phyloP scores from a whole-genome alignment of 2,888 invertebrate species.

The Yponomeuta cagnagella region DNA sequence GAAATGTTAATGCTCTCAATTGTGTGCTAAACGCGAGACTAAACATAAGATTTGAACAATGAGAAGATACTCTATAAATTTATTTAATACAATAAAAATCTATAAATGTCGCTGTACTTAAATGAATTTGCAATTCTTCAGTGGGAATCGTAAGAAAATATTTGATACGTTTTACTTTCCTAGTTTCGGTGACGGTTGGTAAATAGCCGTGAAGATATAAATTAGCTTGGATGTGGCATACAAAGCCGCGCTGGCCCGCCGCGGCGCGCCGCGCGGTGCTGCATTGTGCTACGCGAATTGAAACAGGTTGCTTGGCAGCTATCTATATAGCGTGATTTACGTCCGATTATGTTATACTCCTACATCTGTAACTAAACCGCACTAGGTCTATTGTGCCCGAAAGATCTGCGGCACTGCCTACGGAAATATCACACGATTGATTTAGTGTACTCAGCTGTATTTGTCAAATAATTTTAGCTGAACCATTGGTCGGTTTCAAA shows the following conservation, averaged over 20 bases:
- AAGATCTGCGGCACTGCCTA: constrained; percentile 61
- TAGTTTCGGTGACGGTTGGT: constrained; percentile 47
- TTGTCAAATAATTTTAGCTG: constrained; percentile 32
- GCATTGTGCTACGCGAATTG: constrained; percentile 64
- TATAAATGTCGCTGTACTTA: constrained; percentile 42
- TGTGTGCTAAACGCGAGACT: constrained; percentile 64
- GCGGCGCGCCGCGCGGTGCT: constrained; percentile 26
- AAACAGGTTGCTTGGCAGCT: constrained; percentile 75
- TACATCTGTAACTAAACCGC: constrained; percentile 66
- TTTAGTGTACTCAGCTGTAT: constrained; percentile 48
- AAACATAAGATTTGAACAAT: constrained; percentile 53
- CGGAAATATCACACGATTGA: constrained; percentile 43
- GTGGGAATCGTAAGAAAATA: constrained; percentile 43
- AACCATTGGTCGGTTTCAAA: constrained; percentile 27
- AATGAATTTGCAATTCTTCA: constrained; percentile 58
- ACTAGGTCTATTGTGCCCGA: constrained; percentile 56
- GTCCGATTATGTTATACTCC: constrained; percentile 64
- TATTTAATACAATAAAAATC: constrained; percentile 49
- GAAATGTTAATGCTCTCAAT: constrained; percentile 65
- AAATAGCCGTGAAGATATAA: constrained; percentile 72
- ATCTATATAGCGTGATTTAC: constrained; percentile 70
- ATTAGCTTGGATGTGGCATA: constrained; percentile 51
- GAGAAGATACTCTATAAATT: constrained; percentile 58
- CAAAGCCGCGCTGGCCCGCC: constrained; percentile 35
- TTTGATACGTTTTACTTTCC: constrained; percentile 48